Evolutionary conservation across 2,113 vertebrate genomes (phyloP).

Genomic region (Corythaeola cristata): DNA sequence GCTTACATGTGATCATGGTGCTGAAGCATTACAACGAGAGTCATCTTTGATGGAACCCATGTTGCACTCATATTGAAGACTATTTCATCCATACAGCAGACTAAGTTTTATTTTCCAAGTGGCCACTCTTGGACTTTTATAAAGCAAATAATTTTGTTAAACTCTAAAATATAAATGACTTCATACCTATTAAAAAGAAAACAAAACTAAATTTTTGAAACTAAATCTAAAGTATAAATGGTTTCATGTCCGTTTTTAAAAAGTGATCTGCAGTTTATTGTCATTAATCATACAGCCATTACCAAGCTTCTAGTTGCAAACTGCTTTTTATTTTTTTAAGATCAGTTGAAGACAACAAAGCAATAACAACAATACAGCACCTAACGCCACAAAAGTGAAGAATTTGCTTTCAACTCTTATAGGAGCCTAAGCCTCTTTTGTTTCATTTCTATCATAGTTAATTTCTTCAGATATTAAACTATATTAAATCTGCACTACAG

Average conservation of each 20-base stretch:
- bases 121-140: background rate
- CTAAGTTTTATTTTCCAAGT: background rate
- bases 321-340: background rate
- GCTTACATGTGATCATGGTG: background rate
- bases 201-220: background rate
- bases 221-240: background rate
- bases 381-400: background rate
- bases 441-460: slow-evolving; percentile 27
- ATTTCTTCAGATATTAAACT: background rate
- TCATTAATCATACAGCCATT: background rate
- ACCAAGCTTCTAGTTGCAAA: background rate
- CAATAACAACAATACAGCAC: background rate
- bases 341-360: background rate
- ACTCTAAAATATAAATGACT: background rate
- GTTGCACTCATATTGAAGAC: background rate
- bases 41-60: background rate
- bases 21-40: background rate
- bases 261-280: background rate
- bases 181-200: background rate
- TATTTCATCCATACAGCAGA: background rate
- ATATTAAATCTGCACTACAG: slow-evolving; percentile 3
- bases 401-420: background rate
- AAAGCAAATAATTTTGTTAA: background rate
- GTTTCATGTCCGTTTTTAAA: background rate
- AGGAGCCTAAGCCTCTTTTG: background rate